phyloP scores from a whole-genome alignment of 2,113 vertebrate species.

The Sceloporus undulatus region DNA sequence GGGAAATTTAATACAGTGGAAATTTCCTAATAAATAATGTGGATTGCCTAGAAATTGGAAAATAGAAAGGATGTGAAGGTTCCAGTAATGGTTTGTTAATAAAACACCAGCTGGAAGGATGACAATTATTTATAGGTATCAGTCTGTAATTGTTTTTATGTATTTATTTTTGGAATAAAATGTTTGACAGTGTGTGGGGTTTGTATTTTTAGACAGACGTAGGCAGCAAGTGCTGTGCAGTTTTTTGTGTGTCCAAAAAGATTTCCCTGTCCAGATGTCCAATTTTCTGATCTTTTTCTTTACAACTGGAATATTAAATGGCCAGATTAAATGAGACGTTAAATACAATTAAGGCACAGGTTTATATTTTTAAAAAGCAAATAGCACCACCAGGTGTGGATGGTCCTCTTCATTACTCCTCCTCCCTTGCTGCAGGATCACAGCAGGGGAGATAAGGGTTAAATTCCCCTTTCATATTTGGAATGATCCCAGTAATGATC shows the following conservation, averaged over 20 bases:
- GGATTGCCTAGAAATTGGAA: constrained; percentile 41
- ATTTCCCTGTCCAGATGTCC: not conserved
- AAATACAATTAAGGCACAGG: not conserved
- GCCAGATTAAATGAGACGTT: not conserved
- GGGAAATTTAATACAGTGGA: constrained; percentile 50
- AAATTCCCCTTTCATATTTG: not conserved
- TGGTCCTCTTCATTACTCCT: not conserved
- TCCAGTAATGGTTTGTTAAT: constrained; percentile 45
- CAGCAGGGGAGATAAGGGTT: not conserved
- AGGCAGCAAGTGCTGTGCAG: not conserved
- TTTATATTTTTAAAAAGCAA: not conserved
- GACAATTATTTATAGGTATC: constrained; percentile 26
- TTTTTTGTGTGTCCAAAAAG: constrained; percentile 29
- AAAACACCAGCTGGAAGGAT: constrained; percentile 50
- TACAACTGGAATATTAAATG: no score
- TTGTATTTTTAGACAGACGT: not conserved
- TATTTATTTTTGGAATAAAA: constrained; percentile 27
- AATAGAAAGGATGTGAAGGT: constrained; percentile 29
- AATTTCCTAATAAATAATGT: constrained; percentile 48
- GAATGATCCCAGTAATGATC: not conserved
- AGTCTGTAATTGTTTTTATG: constrained; percentile 29
- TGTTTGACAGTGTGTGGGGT: not conserved
- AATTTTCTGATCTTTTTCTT: not conserved
- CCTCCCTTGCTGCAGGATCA: not conserved
- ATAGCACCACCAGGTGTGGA: not conserved